Base-by-base conservation (phyloP, 30 jellyfish, hydroid and myxozoan species). In the Chironex yamaguchii region DNA sequence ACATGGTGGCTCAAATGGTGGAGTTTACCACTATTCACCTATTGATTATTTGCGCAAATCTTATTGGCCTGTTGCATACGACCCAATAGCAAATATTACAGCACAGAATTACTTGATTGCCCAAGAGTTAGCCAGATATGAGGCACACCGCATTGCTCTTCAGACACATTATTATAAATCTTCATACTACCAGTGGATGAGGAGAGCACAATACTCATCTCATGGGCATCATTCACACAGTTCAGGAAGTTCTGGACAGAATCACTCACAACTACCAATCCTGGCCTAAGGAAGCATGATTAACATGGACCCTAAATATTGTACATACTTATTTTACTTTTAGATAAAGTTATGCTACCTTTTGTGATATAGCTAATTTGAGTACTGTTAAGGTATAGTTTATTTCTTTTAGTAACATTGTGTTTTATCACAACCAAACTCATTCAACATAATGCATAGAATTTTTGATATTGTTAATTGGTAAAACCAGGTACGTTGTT, bases 111-210 rank as follows among this genome's bases (percentile, higher is more conserved):
- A 89, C 82, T 62, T 94, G 51, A 53, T 94, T 17, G 96, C 96
- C 26, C 99, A 94, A 67, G 99, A 94, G 71, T 73, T 94, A 9
- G 98, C 96, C 23, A 65, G 96, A 35, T 94, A 78, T 70, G 99
- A 94, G 64, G 97, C 97, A n/a, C 97, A 85, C 90, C 49, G 99
- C 14, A 84, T 94, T 22, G 99, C 99, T 0, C 49, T 94, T 54
- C 99, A 94, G 21, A 76, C 99, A n/a, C 99, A 94, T 50, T 89
- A 89, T 51, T 77, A 71, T 76, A 75, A 85, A 36, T 53, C 96
- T 2, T 85, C 96, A 3, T 62, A 69, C 36, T 87, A 85, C 17
- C 82, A 85, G 14, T 42, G 58, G 58, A 42, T 42, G 58, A 42
- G 58, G 58, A 9, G 58, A 6, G 58, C 17, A 42, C 58, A 42